Evolutionary conservation across 2,113 vertebrate species (phyloP), one percentile per base, ranked within the genome.

Genomic region (Catharus bicknelli): DNA sequence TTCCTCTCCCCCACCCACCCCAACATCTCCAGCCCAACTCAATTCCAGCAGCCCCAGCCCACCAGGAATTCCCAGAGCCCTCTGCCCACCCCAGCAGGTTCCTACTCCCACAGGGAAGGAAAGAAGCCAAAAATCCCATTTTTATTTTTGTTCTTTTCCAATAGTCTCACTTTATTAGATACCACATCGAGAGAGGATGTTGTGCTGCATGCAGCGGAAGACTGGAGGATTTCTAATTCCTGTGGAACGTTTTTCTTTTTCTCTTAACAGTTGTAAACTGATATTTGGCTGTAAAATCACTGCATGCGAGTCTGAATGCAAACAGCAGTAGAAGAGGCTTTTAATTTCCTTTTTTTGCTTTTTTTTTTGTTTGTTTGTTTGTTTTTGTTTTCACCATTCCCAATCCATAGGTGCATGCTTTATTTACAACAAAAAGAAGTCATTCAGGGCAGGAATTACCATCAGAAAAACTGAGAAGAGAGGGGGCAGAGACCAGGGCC

Each of bases 261-360:
- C 30, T n/a, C 42, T 81, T 86, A 78, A 57, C 72, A 87, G 30
- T 78, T 38, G 86, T 26, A 58, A 95, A 95, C 86, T 11, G 93
- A 30, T 69, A 83, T 50, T 84, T 91, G 66, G 75, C 94, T 69
- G 83, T 74, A 98, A 98, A 97, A 98, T 98, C 93, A 98, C 98
- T 95, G 97, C 99, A 99, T 99, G 99, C 99, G 95, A 97, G 95
- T 96, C 95, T 86, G 95, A 98, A 98, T 96, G 97, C 98, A 98
- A 98, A 97, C 97, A 96, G 98, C 98, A 94, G 97, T 94, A 85
- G 80, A 93, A 79, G 93, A 95, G 90, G 96, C 94, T 91, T 54
- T 78, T 26, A 0, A 34, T 58, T 45, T 38, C 2, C 17, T 25
- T 40, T 36, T 69, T 54, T 38, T 43, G 10, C 16, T 25, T 54